phyloP scores from a whole-genome alignment of 2,888 invertebrate species.

The Globia sparganii region DNA sequence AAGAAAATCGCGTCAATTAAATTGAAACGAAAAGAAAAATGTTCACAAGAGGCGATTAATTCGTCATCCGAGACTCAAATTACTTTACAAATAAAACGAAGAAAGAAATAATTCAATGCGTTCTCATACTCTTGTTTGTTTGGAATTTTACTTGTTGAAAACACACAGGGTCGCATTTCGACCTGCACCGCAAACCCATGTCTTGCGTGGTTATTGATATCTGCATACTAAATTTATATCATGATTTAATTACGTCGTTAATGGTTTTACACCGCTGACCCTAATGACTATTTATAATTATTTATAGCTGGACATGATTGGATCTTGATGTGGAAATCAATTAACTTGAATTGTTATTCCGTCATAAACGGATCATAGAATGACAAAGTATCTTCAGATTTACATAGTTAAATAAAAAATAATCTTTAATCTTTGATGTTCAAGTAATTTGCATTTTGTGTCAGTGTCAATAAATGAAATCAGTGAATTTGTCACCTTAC shows the following conservation, averaged over 20 bases:
- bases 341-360: slow-evolving; percentile 18
- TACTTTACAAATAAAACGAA: slow-evolving; percentile 39
- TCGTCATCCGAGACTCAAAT: slow-evolving; percentile 28
- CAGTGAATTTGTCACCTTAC: neutral
- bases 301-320: slow-evolving; percentile 13
- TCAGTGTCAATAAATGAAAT: neutral
- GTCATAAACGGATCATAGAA: neutral
- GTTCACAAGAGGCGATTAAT: slow-evolving; percentile 22
- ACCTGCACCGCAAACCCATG: slow-evolving; percentile 12
- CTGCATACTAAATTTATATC: slow-evolving; percentile 25
- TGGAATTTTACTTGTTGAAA: slow-evolving; percentile 19
- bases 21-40: slow-evolving; percentile 13
- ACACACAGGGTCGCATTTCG: slow-evolving; percentile 34
- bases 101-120: slow-evolving; percentile 32
- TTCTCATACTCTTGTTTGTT: slow-evolving; percentile 37
- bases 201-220: neutral
- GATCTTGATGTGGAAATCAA: slow-evolving; percentile 29
- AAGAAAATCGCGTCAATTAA: neutral
- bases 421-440: neutral
- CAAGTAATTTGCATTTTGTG: neutral
- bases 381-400: neutral
- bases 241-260: slow-evolving; percentile 30
- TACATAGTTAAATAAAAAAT: neutral
- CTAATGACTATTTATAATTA: slow-evolving; percentile 41
- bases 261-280: slow-evolving; percentile 32